Conservation (phyloP, 2,113 vertebrate species). For the Daboia siamensis region DNA sequence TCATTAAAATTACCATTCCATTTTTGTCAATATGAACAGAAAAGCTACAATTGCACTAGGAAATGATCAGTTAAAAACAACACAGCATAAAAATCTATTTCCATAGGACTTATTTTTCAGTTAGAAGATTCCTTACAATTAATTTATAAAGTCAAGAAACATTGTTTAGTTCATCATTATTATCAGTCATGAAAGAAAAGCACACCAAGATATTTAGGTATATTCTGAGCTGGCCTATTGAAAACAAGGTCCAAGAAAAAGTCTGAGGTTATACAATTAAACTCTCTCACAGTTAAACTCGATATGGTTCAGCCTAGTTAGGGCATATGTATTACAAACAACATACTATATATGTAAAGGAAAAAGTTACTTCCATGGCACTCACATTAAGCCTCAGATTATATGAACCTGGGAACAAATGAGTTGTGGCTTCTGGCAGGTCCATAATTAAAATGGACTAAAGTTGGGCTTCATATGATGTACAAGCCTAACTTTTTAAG, state of each 20-base stretch:
- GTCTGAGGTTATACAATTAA: background rate
- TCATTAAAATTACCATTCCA: background rate
- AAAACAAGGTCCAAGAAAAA: background rate
- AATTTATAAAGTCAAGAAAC: background rate
- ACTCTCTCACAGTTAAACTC: background rate
- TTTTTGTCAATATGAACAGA: background rate
- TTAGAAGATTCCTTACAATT: background rate
- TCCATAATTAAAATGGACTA: background rate
- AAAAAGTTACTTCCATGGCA: background rate
- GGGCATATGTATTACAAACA: background rate
- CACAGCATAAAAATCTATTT: background rate
- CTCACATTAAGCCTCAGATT: background rate
- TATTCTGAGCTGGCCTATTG: background rate
- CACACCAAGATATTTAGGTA: background rate
- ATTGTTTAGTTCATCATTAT: background rate
- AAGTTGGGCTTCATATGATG: background rate
- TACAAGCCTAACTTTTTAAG: background rate
- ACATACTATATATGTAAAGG: background rate
- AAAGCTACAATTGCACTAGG: background rate
- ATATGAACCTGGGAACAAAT: background rate
- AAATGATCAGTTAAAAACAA: background rate
- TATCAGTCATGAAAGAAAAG: background rate
- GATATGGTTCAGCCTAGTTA: background rate
- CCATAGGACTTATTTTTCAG: background rate
- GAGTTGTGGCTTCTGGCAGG: background rate